Evolutionary conservation across 2,888 invertebrate species (phyloP), one percentile per base, ranked within the genome.

Genomic region (Scaptomyza flava): DNA sequence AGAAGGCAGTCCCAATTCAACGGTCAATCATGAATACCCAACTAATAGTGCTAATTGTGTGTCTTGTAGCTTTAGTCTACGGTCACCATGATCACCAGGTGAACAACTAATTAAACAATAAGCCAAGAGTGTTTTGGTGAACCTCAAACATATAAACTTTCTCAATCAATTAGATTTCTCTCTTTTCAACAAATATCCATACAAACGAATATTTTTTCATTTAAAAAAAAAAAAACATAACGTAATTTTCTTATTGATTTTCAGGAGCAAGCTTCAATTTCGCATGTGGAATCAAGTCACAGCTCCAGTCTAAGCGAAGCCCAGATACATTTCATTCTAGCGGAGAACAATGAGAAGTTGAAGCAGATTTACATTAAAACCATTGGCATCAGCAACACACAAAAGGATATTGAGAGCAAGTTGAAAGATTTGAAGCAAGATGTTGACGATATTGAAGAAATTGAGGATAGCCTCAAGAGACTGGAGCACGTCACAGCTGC

Each of bases 371-470:
- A 74, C 8, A 14, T n/a, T 0, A 64, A 67, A 8, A 52, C 52
- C 0, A n/a, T 27, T 8, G 42, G 30, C 20, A 41, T 82, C 1
- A 58, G 54, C 34, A 50, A 58, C 23, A 27, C 53, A 6, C 80
- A 87, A 17, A 76, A 79, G 48, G 77, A 68, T 12, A 72, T 87
- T 45, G 83, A 87, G 46, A 42, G 43, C 6, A 77, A 85, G 12
- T 14, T 87, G n/a, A 61, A 48, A 9, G 23, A 43, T 1, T 46
- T 79, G 38, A 54, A 59, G 0, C 47, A 58, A 1, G 77, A 85
- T 12, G 36, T 85, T 0, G 52, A 47, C 2, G 57, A 46, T 0
- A 77, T 82, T 50, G 57, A 7, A 0, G 6, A 50, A 1, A 11
- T 82, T 9, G 82, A 81, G n/a, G 30, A 50, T 17, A 64, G 30